Base-by-base conservation (phyloP, 2,888 invertebrate species). In the Apotomis capreana region DNA sequence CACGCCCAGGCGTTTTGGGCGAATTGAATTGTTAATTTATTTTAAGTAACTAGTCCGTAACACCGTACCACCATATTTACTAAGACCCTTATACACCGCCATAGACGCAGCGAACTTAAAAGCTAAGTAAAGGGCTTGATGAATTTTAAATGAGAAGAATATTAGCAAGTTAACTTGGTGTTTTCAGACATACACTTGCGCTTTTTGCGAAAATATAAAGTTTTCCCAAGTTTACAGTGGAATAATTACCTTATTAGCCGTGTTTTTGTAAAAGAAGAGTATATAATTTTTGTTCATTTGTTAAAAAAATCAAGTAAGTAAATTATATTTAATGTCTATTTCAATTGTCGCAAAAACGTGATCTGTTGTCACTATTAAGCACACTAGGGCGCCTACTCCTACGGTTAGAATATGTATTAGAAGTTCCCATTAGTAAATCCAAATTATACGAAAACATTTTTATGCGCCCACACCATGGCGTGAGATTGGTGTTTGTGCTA, bases 61-160 rank as follows among this genome's bases (percentile, higher is more conserved):
- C 26, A 2, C 26, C 26, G 26, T 26, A 26, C 12, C 37, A 52
- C 15, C 44, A 59, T 64, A 64, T 57, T 64, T 64, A 52, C 44
- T 3, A 36, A 61, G 40, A n/a, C 51, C 40, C 46, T 49, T 63
- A 44, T 59, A 64, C n/a, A 37, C 44, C 62, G 65, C 62, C 59
- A 70, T 52, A 72, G 57, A 57, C 69, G 65, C 68, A 44, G 55
- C 37, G 54, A 75, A 69, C 69, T 71, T 74, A 52, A 67, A 74
- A 70, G 71, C 65, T 64, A 57, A 63, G 73, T 65, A 68, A 71
- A 71, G 68, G 75, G 61, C 60, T 70, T 68, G 63, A 69, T 75
- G 69, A 74, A 75, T 75, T 72, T 69, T 69, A 36, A 75, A 75
- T 74, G 75, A 71, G 69, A 57, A 51, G 70, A 71, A 70, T 73